Evolutionary conservation across 2,888 invertebrate genomes (phyloP).

Genomic region (Hofmannophila pseudospretella): DNA sequence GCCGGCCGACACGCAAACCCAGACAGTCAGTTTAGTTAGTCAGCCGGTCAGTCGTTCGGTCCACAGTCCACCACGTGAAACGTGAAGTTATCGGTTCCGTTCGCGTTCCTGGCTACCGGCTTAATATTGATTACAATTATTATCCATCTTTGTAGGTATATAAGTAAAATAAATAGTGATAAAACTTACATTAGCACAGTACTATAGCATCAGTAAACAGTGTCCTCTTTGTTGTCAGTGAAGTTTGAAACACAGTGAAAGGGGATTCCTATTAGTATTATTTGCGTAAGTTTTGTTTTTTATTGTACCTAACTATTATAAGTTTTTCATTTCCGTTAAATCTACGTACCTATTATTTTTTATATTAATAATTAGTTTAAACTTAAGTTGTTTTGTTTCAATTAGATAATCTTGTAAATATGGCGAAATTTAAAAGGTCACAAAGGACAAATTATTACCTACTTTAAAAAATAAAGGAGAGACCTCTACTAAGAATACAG

Average conservation of each 20-base stretch:
- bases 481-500: no score
- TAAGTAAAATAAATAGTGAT: constrained; percentile 14
- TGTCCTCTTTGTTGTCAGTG: neutral
- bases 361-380: no score
- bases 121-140: constrained; percentile 8
- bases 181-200: constrained; percentile 13
- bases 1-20: neutral
- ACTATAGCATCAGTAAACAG: constrained; percentile 8
- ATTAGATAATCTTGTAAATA: no score
- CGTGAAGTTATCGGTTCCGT: constrained; percentile 20
- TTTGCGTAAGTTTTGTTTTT: neutral
- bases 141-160: constrained; percentile 18
- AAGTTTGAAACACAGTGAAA: neutral
- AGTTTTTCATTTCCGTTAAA: no score
- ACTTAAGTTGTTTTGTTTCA: no score
- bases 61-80: constrained; percentile 48
- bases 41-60: constrained; percentile 13
- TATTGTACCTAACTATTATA: no score
- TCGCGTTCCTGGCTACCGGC: constrained; percentile 15
- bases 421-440: no score
- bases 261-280: neutral
- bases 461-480: no score
- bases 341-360: no score
- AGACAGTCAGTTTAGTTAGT: no score
- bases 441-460: no score